Conservation (phyloP, 2,888 invertebrate genomes). For the Deladenus siricidicola region DNA sequence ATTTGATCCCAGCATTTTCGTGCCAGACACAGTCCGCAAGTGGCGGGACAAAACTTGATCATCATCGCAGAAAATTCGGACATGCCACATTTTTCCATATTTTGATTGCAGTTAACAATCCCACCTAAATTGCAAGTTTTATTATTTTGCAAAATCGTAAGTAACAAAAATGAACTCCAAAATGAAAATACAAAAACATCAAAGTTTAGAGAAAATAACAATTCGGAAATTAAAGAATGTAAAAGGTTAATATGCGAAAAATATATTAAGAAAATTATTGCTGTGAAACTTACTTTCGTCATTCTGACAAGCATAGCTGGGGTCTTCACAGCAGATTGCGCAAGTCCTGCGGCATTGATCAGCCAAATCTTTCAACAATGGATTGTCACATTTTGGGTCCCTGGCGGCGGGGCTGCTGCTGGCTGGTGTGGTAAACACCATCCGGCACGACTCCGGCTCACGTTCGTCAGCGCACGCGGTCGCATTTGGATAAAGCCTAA, state of each 20-base stretch:
- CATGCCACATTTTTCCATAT: conserved; percentile 21
- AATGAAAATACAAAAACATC: background rate
- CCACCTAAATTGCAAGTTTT: conserved; percentile 20
- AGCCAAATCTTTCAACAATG: conserved; percentile 30
- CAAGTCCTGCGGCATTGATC: conserved; percentile 35
- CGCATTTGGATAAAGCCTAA: conserved; percentile 20
- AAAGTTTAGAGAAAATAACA: background rate
- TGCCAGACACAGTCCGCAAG: conserved; percentile 30
- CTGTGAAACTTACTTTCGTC: conserved; percentile 31
- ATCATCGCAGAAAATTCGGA: conserved; percentile 30
- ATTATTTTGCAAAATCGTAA: background rate
- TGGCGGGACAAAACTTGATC: conserved; percentile 35
- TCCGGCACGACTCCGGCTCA: conserved; percentile 27
- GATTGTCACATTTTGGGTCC: conserved; percentile 32
- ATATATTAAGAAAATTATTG: too few species aligned
- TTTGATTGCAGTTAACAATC: conserved; percentile 32
- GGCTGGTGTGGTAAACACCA: conserved; percentile 28
- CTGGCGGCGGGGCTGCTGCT: conserved; percentile 24
- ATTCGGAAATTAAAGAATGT: background rate
- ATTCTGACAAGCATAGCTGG: conserved; percentile 31
- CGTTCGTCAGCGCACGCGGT: conserved; percentile 31
- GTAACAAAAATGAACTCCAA: background rate
- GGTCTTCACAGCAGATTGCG: conserved; percentile 34
- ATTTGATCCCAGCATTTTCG: conserved; percentile 32
- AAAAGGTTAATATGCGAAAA: too few species aligned